Conservation (phyloP, 2,888 invertebrate species). For the Cyaniris semiargus region DNA sequence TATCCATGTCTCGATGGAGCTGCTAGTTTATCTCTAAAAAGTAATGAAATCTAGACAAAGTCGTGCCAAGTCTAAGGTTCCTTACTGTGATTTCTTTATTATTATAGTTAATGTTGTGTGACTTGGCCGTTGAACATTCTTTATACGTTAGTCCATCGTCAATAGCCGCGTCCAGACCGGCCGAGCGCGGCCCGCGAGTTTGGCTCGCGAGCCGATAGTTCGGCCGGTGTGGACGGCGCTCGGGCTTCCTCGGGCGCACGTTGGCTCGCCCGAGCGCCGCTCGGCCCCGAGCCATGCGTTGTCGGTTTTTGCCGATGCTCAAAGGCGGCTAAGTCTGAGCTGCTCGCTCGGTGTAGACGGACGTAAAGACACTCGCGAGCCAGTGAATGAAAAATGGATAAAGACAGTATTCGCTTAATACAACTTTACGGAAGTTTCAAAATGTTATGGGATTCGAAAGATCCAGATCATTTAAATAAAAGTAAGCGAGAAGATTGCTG, state of each 20-base stretch:
- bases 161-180: too few species aligned
- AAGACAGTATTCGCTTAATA: conserved; percentile 27
- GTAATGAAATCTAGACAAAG: too few species aligned
- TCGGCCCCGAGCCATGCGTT: conserved; percentile 42
- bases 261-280: conserved; percentile 42
- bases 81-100: too few species aligned
- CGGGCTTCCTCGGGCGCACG: conserved; percentile 42
- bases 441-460: conserved; percentile 28
- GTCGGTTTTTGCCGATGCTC: conserved; percentile 38
- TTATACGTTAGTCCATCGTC: too few species aligned
- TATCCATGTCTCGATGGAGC: too few species aligned
- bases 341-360: conserved; percentile 10
- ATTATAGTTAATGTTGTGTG: too few species aligned
- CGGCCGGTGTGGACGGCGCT: too few species aligned
- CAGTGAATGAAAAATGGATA: conserved; percentile 27
- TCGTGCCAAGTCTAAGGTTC: too few species aligned
- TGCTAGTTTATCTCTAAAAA: too few species aligned
- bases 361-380: conserved; percentile 6
- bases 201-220: too few species aligned
- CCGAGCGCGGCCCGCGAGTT: too few species aligned
- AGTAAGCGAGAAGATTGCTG: conserved; percentile 33
- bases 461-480: conserved; percentile 35
- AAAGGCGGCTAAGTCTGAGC: conserved; percentile 10
- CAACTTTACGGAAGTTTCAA: conserved; percentile 28
- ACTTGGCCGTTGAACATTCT: too few species aligned